A percentile compares a stretch with the other conserved stretches of the same genome.
Evolutionary conservation across 2,888 invertebrate species (phyloP).

Genomic region (Cerastis rubricosa): DNA sequence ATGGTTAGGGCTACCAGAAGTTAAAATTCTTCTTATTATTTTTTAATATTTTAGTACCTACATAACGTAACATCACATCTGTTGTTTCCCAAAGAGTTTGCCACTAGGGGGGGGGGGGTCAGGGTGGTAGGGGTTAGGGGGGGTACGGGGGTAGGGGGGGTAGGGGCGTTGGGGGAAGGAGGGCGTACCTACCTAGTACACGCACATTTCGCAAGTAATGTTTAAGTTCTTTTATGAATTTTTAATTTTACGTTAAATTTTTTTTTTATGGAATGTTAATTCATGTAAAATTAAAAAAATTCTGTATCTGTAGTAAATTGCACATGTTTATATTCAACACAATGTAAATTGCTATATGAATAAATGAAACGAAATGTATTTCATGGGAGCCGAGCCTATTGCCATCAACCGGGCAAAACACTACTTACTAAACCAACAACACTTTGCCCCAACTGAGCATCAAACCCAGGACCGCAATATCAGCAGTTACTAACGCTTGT

Average conservation of each 20-base stretch:
- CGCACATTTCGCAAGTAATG: neutral
- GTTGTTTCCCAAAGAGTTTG: neutral
- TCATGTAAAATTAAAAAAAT: too few species aligned
- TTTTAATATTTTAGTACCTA: neutral
- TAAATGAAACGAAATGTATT: too few species aligned
- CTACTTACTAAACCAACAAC: neutral
- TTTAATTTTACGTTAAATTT: too few species aligned
- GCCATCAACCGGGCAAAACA: neutral
- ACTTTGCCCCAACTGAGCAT: neutral
- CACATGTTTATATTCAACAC: too few species aligned
- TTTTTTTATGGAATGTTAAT: too few species aligned
- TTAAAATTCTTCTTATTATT: neutral
- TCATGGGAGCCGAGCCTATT: too few species aligned
- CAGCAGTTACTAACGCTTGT: neutral
- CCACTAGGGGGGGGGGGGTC: too few species aligned
- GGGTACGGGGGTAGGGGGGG: too few species aligned
- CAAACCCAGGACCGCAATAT: neutral
- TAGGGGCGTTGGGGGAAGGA: too few species aligned
- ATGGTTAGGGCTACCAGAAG: conserved; percentile 32
- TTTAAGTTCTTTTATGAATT: neutral
- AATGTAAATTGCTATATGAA: too few species aligned
- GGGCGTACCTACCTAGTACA: neutral
- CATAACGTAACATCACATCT: neutral
- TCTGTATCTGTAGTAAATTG: too few species aligned
- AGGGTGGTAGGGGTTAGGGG: too few species aligned